A percentile compares a stretch with the other conserved stretches of the same genome.
These are phyloP conservation scores for Chloebia gouldiae DNA, from an alignment of 2,113 vertebrate species.

Conservation along the genomic window DNA sequence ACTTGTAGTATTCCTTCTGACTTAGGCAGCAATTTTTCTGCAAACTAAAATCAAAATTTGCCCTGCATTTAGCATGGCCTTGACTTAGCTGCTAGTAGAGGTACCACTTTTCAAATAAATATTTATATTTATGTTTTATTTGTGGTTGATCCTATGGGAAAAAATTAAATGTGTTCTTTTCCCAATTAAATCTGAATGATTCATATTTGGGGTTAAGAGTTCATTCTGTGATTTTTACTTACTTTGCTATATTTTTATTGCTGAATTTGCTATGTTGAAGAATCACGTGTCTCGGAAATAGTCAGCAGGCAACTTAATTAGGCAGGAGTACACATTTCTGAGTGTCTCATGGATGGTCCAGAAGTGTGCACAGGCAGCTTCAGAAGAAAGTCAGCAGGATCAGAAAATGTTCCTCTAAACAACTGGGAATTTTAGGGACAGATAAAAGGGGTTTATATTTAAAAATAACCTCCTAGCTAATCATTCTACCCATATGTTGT, in stretches of 20 bases:
- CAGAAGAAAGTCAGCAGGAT: constrained; percentile 8
- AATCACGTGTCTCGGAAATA: constrained; percentile 1
- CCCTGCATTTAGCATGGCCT: background rate
- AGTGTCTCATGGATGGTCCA: background rate
- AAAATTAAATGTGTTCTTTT: constrained; percentile 9
- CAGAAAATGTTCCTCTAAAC: constrained; percentile 1
- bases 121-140: constrained; percentile 17
- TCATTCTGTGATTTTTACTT: background rate
- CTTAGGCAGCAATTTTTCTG: background rate
- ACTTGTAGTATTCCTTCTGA: background rate
- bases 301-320: constrained; percentile 26
- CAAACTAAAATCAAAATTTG: background rate
- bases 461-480: constrained; percentile 54
- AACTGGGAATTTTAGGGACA: constrained; percentile 10
- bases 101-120: constrained; percentile 50
- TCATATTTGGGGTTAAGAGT: background rate
- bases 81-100: constrained; percentile 6
- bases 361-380: constrained; percentile 14
- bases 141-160: background rate
- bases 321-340: constrained; percentile 21
- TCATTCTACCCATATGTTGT: constrained; percentile 24
- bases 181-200: constrained; percentile 26
- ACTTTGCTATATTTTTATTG: constrained; percentile 29
- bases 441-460: constrained; percentile 2
- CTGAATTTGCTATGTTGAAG: constrained; percentile 26